phyloP scores from a whole-genome alignment of 2,888 invertebrate genomes.

The Ectropis crepuscularia region DNA sequence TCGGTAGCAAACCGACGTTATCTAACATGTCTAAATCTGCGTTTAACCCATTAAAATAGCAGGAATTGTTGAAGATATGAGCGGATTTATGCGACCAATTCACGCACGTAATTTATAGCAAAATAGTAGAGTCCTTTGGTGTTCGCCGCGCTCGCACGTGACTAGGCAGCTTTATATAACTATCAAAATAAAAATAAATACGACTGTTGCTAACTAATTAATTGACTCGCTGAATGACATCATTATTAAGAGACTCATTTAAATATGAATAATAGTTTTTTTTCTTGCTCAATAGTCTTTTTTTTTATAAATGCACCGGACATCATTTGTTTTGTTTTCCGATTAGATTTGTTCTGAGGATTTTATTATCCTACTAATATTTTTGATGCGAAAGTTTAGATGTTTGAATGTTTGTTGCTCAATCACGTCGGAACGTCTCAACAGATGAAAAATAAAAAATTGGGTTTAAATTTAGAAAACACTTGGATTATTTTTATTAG shows the following conservation, averaged over 20 bases:
- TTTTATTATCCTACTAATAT: too few species aligned
- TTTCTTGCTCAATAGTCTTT: too few species aligned
- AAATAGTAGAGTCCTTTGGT: slow-evolving; percentile 32
- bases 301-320: too few species aligned
- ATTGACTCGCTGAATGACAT: neutral
- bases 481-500: too few species aligned
- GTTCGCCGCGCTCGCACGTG: slow-evolving; percentile 21
- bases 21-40: neutral
- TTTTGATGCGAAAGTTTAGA: too few species aligned
- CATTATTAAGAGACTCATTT: neutral
- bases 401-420: too few species aligned
- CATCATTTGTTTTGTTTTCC: too few species aligned
- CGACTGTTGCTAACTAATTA: neutral
- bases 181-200: neutral
- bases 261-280: too few species aligned
- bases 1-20: neutral
- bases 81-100: slow-evolving; percentile 35
- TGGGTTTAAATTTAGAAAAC: too few species aligned
- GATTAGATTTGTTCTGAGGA: too few species aligned
- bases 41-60: slow-evolving; percentile 33
- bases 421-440: too few species aligned
- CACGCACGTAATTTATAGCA: slow-evolving; percentile 30
- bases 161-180: neutral
- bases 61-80: slow-evolving; percentile 32
- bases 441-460: too few species aligned